Conservation (phyloP, 2,888 invertebrate genomes). For the Caenorhabditis virilis region DNA sequence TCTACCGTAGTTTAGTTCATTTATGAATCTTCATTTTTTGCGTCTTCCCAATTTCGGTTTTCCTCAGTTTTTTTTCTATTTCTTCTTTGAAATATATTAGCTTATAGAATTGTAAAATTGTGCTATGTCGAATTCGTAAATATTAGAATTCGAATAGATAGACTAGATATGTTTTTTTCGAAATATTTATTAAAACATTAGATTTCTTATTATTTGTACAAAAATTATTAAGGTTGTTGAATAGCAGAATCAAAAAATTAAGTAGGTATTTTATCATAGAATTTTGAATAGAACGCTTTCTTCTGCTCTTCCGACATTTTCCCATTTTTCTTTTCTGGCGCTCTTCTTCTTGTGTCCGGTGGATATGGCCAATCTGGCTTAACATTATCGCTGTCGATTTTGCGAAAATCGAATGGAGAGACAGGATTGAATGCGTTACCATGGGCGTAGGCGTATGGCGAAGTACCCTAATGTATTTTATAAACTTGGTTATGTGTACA, state of each 20-base stretch:
- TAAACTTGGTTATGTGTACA: not conserved
- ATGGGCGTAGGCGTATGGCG: conserved; percentile 62
- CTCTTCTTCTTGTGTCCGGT: conserved; percentile 20
- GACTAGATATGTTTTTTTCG: no score
- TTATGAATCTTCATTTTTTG: not conserved
- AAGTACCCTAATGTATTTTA: conserved; percentile 48
- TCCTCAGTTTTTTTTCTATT: not conserved
- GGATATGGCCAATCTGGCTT: conserved; percentile 38
- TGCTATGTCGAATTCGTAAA: no score
- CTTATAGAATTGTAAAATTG: no score
- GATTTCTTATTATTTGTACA: no score
- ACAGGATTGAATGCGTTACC: conserved; percentile 62
- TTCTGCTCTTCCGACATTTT: conserved; percentile 27
- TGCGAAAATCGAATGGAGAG: conserved; percentile 55
- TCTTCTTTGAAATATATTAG: no score
- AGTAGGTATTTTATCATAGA: conserved; percentile 43
- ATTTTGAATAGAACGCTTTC: conserved; percentile 43
- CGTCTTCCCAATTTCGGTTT: not conserved
- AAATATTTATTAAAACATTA: no score
- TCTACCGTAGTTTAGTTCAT: conserved; percentile 12
- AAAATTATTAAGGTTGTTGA: no score
- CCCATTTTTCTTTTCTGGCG: conserved; percentile 22
- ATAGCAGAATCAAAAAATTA: no score
- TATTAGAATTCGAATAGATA: no score
- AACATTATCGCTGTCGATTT: conserved; percentile 36